phyloP scores from a whole-genome alignment of 1,140 invertebrate genomes.

The Camponotus floridanus region DNA sequence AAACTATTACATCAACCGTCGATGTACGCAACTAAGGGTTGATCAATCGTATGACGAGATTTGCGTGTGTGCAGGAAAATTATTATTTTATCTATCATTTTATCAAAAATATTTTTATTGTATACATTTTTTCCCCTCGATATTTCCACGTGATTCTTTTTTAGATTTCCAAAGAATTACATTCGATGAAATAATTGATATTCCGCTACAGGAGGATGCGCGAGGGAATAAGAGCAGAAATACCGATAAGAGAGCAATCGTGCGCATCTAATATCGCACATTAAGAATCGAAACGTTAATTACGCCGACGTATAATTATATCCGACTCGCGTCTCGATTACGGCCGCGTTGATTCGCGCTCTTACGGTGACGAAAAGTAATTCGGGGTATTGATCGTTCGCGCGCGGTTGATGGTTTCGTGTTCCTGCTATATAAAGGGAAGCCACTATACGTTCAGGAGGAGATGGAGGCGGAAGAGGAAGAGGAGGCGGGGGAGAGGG shows the following conservation, averaged over 20 bases:
- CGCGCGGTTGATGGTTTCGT: constrained; percentile 61
- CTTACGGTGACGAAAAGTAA: constrained; percentile 44
- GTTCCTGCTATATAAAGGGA: constrained; percentile 53
- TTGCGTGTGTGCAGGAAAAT: too few relatives aligned
- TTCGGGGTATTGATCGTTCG: constrained; percentile 58
- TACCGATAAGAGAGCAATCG: background rate
- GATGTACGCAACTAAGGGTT: background rate
- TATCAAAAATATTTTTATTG: background rate
- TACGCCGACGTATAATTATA: background rate
- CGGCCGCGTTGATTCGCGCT: constrained; percentile 16
- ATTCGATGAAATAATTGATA: too few relatives aligned
- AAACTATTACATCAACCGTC: constrained; percentile 48
- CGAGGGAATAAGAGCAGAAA: too few relatives aligned
- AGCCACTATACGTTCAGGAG: constrained; percentile 32
- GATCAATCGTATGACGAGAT: background rate
- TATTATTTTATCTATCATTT: too few relatives aligned
- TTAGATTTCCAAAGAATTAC: too few relatives aligned
- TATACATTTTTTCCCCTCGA: too few relatives aligned
- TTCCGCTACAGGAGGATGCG: too few relatives aligned
- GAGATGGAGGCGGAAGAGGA: background rate
- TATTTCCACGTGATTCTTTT: too few relatives aligned
- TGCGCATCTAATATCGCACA: background rate
- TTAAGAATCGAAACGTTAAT: constrained; percentile 17
- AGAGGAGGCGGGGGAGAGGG: background rate
- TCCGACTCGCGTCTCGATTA: constrained; percentile 8